Conservation (phyloP, 1,140 invertebrate genomes). For the Holotrichia oblita region DNA sequence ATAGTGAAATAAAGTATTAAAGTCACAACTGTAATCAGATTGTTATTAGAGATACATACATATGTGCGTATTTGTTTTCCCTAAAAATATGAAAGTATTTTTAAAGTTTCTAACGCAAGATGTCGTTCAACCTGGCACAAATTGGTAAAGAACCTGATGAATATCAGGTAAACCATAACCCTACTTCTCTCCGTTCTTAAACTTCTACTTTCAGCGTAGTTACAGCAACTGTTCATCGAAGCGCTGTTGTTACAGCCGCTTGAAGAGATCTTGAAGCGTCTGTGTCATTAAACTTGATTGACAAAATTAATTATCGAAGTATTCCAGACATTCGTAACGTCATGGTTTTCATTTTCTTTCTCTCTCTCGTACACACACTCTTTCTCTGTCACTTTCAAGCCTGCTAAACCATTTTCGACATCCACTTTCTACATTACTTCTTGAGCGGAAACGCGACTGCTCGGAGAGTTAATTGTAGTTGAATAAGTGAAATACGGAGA, state of each 20-base stretch:
- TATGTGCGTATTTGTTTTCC: too few relatives aligned
- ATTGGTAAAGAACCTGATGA: background rate
- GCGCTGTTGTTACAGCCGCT: background rate
- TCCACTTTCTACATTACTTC: background rate
- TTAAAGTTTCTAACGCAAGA: too few relatives aligned
- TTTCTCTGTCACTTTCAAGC: background rate
- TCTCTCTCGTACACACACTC: background rate
- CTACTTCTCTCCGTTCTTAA: background rate
- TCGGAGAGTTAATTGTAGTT: background rate
- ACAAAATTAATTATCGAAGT: constrained; percentile 40
- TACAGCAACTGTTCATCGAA: background rate
- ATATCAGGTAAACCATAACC: constrained; percentile 1
- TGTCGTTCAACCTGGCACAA: background rate
- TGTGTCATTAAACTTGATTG: constrained; percentile 37
- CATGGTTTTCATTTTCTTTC: constrained; percentile 8
- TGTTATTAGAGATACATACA: too few relatives aligned
- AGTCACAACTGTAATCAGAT: too few relatives aligned
- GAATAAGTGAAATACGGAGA: background rate
- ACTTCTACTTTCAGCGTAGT: background rate
- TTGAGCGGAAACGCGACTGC: background rate
- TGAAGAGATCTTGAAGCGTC: constrained; percentile 21
- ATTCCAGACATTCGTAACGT: constrained; percentile 28
- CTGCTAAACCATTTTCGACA: background rate
- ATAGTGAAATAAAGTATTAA: too few relatives aligned
- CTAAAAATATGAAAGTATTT: too few relatives aligned